Evolutionary conservation across 2,888 invertebrate genomes (phyloP).

Genomic region (Andrena chrysosceles): DNA sequence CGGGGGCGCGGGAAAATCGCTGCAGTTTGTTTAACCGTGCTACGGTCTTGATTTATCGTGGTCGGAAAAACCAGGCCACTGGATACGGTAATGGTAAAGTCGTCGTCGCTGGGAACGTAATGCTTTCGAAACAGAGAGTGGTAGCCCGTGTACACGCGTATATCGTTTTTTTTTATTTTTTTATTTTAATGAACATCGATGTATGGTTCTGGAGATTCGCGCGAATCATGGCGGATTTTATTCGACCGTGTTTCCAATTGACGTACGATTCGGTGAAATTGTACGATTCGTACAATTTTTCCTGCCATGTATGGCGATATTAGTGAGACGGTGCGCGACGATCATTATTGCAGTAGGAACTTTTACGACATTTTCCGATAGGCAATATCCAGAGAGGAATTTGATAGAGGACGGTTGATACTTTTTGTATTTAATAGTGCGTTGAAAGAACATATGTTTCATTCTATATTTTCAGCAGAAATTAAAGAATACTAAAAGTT

Average conservation of each 20-base stretch:
- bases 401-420: no score
- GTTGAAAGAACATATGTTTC: no score
- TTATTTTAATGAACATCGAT: conserved; percentile 27
- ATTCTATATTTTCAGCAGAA: no score
- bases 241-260: conserved; percentile 7
- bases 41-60: conserved; percentile 47
- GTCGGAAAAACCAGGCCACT: conserved; percentile 37
- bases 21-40: conserved; percentile 54
- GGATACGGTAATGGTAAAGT: conserved; percentile 47
- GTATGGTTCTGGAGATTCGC: not conserved
- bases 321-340: not conserved
- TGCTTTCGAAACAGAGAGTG: conserved; percentile 20
- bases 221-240: conserved; percentile 9
- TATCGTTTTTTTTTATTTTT: not conserved
- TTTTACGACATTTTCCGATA: no score
- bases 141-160: not conserved
- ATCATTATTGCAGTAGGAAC: not conserved
- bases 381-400: no score
- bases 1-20: conserved; percentile 37
- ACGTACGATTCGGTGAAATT: not conserved
- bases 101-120: conserved; percentile 24
- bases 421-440: no score
- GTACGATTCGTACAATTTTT: no score
- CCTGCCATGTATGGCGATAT: not conserved
- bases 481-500: no score